A percentile compares a stretch with the other conserved stretches of the same genome.
Evolutionary conservation across 2,113 vertebrate genomes (phyloP).

Genomic region (Rattus rattus): DNA sequence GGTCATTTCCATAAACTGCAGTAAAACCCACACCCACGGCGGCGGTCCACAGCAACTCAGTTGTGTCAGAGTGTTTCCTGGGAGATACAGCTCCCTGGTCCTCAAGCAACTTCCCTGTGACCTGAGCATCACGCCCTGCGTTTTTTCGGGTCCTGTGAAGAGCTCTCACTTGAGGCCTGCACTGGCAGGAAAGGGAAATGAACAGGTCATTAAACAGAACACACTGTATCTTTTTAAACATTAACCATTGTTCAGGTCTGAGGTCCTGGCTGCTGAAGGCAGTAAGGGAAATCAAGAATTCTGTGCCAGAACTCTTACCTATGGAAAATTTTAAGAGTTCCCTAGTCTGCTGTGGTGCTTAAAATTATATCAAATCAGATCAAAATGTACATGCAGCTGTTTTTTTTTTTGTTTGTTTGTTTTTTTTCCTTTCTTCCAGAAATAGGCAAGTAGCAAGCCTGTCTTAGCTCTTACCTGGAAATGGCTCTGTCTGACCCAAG

Average conservation of each 20-base stretch:
- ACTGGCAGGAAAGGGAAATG: slow-evolving; percentile 86
- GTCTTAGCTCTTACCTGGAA: slow-evolving; percentile 36
- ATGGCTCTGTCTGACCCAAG: slow-evolving; percentile 3
- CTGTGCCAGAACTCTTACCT: slow-evolving; percentile 71
- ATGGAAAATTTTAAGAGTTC: slow-evolving; percentile 73
- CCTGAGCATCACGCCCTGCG: slow-evolving; percentile 60
- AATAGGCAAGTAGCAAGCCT: slow-evolving; percentile 22
- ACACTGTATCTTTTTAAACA: slow-evolving; percentile 85
- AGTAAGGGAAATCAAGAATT: slow-evolving; percentile 78
- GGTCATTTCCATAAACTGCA: slow-evolving; percentile 7
- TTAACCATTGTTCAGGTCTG: slow-evolving; percentile 87
- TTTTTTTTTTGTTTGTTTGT: background rate
- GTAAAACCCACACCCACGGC: background rate
- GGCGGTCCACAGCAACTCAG: background rate
- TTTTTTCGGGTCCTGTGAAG: slow-evolving; percentile 65
- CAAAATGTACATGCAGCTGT: background rate
- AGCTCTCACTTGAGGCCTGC: slow-evolving; percentile 73
- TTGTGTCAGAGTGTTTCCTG: slow-evolving; percentile 48
- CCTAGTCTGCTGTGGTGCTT: background rate
- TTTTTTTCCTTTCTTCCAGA: background rate
- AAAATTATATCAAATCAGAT: background rate
- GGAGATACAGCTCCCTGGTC: slow-evolving; percentile 2
- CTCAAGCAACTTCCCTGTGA: slow-evolving; percentile 57
- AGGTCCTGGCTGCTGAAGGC: slow-evolving; percentile 81
- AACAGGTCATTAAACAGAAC: slow-evolving; percentile 83